These are phyloP conservation scores for Steinernema khuongi DNA, from an alignment of 1,140 invertebrate species.

Conservation along the genomic window DNA sequence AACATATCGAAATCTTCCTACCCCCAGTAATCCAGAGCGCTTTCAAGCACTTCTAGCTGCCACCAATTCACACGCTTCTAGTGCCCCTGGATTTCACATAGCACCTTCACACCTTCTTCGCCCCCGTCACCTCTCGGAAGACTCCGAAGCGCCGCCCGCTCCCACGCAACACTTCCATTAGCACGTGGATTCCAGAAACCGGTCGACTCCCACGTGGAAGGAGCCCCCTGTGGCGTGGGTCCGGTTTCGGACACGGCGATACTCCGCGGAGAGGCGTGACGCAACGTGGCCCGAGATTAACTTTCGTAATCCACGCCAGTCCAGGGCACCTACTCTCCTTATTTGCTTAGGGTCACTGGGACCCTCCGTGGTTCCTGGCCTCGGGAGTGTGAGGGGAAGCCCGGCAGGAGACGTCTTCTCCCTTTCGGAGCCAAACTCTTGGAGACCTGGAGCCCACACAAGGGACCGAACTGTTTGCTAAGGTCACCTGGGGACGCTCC, in stretches of 20 bases:
- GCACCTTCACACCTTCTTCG: not conserved
- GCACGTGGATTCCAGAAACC: not conserved
- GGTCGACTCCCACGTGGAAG: no score
- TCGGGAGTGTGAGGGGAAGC: no score
- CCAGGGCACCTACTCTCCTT: not conserved
- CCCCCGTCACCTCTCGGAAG: not conserved
- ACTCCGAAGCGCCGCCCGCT: not conserved
- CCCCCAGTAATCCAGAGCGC: no score
- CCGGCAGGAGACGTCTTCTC: no score
- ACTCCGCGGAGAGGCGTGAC: not conserved
- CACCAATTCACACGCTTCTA: not conserved
- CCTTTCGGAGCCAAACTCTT: no score
- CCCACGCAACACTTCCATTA: constrained; percentile 15
- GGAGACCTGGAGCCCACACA: not conserved
- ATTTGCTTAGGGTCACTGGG: constrained; percentile 6
- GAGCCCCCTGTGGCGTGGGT: no score
- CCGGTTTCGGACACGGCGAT: not conserved
- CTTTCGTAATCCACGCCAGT: not conserved
- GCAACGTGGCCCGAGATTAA: constrained; percentile 5
- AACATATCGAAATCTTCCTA: no score
- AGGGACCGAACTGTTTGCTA: no score
- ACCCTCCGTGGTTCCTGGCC: not conserved
- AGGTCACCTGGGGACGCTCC: no score
- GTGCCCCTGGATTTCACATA: not conserved
- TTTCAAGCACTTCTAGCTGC: no score